Conservation (phyloP, 2,113 vertebrate species). For the Camelus bactrianus region DNA sequence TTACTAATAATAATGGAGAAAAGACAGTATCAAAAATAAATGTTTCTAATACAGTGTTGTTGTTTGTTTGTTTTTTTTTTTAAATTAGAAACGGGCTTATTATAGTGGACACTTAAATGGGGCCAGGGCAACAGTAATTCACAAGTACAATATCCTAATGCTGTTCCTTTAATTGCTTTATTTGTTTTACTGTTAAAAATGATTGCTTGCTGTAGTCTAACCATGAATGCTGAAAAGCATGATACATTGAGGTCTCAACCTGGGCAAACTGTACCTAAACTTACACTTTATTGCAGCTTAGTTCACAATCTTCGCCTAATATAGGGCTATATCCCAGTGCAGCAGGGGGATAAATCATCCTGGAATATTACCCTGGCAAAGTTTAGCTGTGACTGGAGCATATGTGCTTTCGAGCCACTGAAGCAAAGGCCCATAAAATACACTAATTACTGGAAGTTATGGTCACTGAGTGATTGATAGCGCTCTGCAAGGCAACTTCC, state of each 20-base stretch:
- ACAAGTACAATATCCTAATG: conserved; percentile 54
- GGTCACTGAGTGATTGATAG: conserved; percentile 95
- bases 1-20: neutral
- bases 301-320: conserved; percentile 88
- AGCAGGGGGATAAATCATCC: conserved; percentile 92
- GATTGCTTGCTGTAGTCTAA: conserved; percentile 70
- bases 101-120: conserved; percentile 39
- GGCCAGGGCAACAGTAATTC: conserved; percentile 50
- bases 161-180: conserved; percentile 78
- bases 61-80: neutral
- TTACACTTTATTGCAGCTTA: conserved; percentile 91
- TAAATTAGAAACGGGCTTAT: conserved; percentile 54
- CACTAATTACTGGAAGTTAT: conserved; percentile 95
- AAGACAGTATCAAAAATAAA: conserved; percentile 52
- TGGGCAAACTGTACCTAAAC: conserved; percentile 91
- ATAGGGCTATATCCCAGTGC: conserved; percentile 89
- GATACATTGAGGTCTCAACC: conserved; percentile 90
- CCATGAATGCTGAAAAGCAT: conserved; percentile 81
- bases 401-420: conserved; percentile 91
- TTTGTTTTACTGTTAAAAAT: conserved; percentile 83
- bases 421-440: conserved; percentile 93
- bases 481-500: conserved; percentile 90
- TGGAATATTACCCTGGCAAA: conserved; percentile 90
- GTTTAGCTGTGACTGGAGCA: conserved; percentile 89
- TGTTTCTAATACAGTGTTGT: neutral